A percentile compares a stretch with the other conserved stretches of the same genome.
phyloP scores from a whole-genome alignment of 2,888 invertebrate species.

The Drosophila mimetica region DNA sequence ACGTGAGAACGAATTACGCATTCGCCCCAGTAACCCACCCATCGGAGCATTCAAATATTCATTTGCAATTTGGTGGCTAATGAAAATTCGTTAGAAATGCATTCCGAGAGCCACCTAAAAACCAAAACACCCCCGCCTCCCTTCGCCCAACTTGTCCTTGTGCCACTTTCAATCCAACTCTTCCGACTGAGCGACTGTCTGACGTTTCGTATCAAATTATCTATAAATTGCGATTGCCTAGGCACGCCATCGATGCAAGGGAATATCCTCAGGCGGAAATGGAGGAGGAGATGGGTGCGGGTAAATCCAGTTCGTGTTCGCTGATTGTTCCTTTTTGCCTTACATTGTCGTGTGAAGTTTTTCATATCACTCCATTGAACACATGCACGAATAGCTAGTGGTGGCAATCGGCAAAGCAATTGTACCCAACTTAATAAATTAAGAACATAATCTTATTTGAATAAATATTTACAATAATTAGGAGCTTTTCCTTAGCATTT shows the following conservation, averaged over 20 bases:
- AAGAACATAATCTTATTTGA: not conserved
- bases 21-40: conserved; percentile 38
- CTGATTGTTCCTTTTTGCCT: conserved; percentile 42
- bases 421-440: conserved; percentile 7
- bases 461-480: too few relatives aligned
- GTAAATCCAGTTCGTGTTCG: conserved; percentile 33
- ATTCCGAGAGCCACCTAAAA: conserved; percentile 57
- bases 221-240: conserved; percentile 67
- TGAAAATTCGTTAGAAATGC: conserved; percentile 68
- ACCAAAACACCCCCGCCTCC: conserved; percentile 38
- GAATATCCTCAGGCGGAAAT: conserved; percentile 12
- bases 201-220: conserved; percentile 70
- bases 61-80: conserved; percentile 61
- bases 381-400: conserved; percentile 21
- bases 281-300: conserved; percentile 9
- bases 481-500: too few relatives aligned
- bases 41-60: conserved; percentile 49
- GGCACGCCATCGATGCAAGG: conserved; percentile 63
- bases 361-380: conserved; percentile 62
- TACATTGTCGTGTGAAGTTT: conserved; percentile 48
- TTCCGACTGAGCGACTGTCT: conserved; percentile 43
- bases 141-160: conserved; percentile 62
- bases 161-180: conserved; percentile 59
- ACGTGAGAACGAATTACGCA: conserved; percentile 50
- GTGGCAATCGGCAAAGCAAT: not conserved